phyloP scores from a whole-genome alignment of 1,140 invertebrate genomes.

The Drosophila bipectinata region DNA sequence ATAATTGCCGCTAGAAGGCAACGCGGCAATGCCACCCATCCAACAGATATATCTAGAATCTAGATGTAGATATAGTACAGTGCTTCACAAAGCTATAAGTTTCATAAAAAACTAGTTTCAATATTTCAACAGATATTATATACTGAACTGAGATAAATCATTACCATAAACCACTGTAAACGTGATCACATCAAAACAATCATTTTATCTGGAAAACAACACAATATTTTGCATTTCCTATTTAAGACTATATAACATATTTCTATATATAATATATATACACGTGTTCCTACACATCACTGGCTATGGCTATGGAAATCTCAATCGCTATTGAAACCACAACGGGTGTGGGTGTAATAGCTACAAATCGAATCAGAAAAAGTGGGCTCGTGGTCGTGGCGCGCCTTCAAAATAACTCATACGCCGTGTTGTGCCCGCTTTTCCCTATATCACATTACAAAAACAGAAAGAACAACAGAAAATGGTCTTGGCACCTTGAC shows the following conservation, averaged over 20 bases:
- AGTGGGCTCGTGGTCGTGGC: constrained; percentile 51
- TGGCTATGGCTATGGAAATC: background rate
- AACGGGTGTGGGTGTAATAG: constrained; percentile 14
- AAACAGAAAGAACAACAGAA: background rate
- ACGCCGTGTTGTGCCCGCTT: constrained; percentile 15
- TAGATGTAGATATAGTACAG: constrained; percentile 3
- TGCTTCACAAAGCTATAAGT: constrained; percentile 1
- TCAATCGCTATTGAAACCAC: no score
- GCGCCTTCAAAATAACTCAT: constrained; percentile 52
- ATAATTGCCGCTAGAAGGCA: constrained; percentile 69
- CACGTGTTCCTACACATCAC: background rate
- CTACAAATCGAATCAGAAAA: constrained; percentile 38
- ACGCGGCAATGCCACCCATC: constrained; percentile 59
- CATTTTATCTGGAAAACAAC: constrained; percentile 20
- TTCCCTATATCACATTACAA: constrained; percentile 10
- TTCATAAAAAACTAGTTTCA: no score
- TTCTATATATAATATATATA: no score
- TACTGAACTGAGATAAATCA: constrained; percentile 6
- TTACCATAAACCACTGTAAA: constrained; percentile 9
- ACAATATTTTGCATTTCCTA: constrained; percentile 16
- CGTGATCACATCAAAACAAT: background rate
- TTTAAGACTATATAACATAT: constrained; percentile 2
- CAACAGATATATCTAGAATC: constrained; percentile 21
- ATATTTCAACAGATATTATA: constrained; percentile 1
- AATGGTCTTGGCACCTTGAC: constrained; percentile 62